Percentiles rank a stretch among this genome's conserved stretches.
These are phyloP conservation scores for Trypoxylon attenuatum DNA, from an alignment of 2,888 invertebrate species.

Conservation along the genomic window DNA sequence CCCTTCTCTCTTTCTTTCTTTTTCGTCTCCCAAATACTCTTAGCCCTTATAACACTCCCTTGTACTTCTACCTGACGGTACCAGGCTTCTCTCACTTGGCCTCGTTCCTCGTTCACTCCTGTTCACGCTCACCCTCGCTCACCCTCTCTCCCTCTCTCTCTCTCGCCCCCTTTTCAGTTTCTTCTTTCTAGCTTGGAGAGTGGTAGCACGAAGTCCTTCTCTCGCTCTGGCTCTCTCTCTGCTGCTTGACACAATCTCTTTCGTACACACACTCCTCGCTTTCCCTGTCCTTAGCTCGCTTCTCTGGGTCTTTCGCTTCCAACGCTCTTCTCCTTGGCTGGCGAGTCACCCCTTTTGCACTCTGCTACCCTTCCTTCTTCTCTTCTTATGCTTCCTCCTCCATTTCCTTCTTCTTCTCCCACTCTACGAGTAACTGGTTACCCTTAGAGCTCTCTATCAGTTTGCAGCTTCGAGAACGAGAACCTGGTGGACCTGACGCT, in stretches of 20 bases:
- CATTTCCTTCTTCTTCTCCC: too few species aligned
- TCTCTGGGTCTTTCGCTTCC: too few species aligned
- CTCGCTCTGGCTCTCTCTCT: not conserved
- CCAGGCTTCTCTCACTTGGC: not conserved
- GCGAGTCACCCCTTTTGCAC: too few species aligned
- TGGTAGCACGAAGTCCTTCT: too few species aligned
- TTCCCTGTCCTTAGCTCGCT: not conserved
- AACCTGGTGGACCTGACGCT: too few species aligned
- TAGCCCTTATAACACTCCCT: not conserved
- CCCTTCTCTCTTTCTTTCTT: not conserved
- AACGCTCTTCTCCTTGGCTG: too few species aligned
- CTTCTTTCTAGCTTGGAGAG: too few species aligned
- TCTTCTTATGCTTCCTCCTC: too few species aligned
- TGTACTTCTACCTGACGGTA: not conserved
- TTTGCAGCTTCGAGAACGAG: too few species aligned
- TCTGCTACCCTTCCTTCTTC: too few species aligned
- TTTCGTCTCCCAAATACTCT: not conserved
- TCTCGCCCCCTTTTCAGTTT: constrained; percentile 12
- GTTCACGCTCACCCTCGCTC: not conserved
- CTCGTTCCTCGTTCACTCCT: constrained; percentile 2
- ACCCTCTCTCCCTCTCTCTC: not conserved
- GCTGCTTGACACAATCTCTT: not conserved
- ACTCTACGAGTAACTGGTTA: too few species aligned
- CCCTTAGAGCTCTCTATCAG: too few species aligned
- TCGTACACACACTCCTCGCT: not conserved